Base-by-base conservation (phyloP, 1,140 invertebrate genomes). In the Leucophenga varia region DNA sequence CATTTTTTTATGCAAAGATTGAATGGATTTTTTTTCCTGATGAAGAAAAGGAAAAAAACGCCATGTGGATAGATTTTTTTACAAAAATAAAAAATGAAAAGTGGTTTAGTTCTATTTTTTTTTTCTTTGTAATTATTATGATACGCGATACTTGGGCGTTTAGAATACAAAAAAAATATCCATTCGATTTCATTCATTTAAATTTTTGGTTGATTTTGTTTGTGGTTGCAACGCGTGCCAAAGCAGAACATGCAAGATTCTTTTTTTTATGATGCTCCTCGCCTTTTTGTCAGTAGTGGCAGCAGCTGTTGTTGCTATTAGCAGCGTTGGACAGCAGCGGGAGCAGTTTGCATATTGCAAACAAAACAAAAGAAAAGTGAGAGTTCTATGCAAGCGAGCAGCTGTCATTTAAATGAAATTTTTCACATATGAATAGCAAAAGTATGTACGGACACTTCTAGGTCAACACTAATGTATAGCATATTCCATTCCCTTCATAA, bases 71-170 rank as follows among this genome's bases (percentile, higher is more conserved):
- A 8, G 32, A 35, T n/a, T n/a, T n/a, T n/a, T n/a, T n/a, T n/a
- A n/a, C 25, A 30, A 30, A 35, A 35, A 35, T 6, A 6, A 8
- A 13, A 8, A 16, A 16, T 35, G 32, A 16, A 25, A 25, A 25
- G 22, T 25, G 22, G 5, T 25, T 5, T 25, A 10, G 22, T 25
- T 25, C 10, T 25, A 25, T 25, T 25, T 25, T 10, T 25, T 25
- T 25, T 25, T 25, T 10, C 10, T 25, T 25, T 25, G 22, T 6
- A 25, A 25, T 16, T 35, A 35, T 16, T 43, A 65, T 60, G 64
- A 68, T 68, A 68, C 69, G 64, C 60, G 64, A 68, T 68, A 64
- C 39, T 52, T 51, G 54, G 64, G 57, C 57, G 64, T 57, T n/a
- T 30, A 52, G 43, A 25, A 49, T 5, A 36, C 40, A 57, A 41